phyloP scores from a whole-genome alignment of 2,113 vertebrate species.

The Morone chrysops region DNA sequence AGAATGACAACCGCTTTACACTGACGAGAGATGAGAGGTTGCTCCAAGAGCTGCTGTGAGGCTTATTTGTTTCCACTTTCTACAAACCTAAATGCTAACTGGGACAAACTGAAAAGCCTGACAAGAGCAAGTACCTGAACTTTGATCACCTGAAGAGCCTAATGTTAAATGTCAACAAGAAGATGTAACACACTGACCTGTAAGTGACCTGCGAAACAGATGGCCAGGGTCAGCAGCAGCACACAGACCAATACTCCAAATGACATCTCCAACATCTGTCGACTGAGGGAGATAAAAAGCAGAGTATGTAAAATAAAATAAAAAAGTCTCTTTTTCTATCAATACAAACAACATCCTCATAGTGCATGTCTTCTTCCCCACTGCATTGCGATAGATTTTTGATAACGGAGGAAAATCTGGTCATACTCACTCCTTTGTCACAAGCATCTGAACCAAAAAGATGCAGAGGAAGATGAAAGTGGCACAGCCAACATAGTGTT shows the following conservation, averaged over 20 bases:
- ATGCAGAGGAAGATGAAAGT: slow-evolving; percentile 92
- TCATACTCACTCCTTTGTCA: slow-evolving; percentile 87
- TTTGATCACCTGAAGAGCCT: background rate
- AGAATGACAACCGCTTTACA: background rate
- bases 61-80: background rate
- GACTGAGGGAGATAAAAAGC: slow-evolving; percentile 77
- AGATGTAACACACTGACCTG: slow-evolving; percentile 87
- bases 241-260: slow-evolving; percentile 88
- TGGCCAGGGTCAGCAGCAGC: slow-evolving; percentile 85
- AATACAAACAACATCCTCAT: background rate
- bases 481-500: slow-evolving; percentile 91
- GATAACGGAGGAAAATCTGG: background rate
- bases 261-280: slow-evolving; percentile 79
- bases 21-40: background rate
- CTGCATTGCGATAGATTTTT: background rate
- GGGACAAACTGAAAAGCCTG: background rate
- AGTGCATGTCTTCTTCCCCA: background rate
- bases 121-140: background rate
- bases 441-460: slow-evolving; percentile 90
- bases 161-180: background rate
- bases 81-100: background rate
- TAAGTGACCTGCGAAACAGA: slow-evolving; percentile 90
- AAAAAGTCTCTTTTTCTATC: background rate
- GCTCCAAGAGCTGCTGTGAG: background rate
- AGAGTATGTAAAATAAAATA: background rate